Base-by-base conservation (phyloP, 2,797 vertebrate genomes). In the Mormyrops boulengeri region DNA sequence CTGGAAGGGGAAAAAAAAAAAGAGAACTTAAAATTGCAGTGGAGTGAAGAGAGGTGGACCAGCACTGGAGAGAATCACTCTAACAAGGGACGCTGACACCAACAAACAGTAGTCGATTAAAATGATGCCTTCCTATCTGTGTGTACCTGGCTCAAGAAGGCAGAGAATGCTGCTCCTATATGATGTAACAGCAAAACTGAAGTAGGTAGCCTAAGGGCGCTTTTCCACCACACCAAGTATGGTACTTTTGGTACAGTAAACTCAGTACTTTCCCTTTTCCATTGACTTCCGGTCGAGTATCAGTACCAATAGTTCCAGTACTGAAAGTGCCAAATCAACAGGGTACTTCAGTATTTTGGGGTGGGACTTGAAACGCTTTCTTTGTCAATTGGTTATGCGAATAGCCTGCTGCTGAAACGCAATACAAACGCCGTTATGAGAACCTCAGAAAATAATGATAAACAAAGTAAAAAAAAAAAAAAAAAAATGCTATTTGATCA, bases 1-100 rank as follows among this genome's bases (percentile, higher is more conserved):
- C 98, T 98, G 93, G 6, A 91, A 91, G 57, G 91, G 90, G 73
- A 85, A 60, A 52, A 34, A 34, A 66, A 30, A 19, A 34, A 66
- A 1, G n/a, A n/a, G n/a, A n/a, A 30, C 34, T 34, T 34, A 17
- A 38, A 73, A 77, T 3, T 41, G 69, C 34, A 41, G 69, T 17
- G n/a, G 49, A 52, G 44, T 52, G 34, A 44, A 26, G 34, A 80
- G 73, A 19, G 73, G 12, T 44, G 73, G 47, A 85, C 1, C 73
- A 80, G 73, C 14, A 17, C 73, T 44, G 38, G 38, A 80, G 2
- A 19, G 73, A 80, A 19, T 41, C 38, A 53, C 47, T 34, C 22
- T 85, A 85, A 55, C 52, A 17, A 60, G 34, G 38, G 2, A 88
- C 11, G 4, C 3, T 53, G 53, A 60, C 38, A 22, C 86, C 44